Base-by-base conservation (phyloP, 2,797 vertebrate species). In the Coccyzus lansbergi region DNA sequence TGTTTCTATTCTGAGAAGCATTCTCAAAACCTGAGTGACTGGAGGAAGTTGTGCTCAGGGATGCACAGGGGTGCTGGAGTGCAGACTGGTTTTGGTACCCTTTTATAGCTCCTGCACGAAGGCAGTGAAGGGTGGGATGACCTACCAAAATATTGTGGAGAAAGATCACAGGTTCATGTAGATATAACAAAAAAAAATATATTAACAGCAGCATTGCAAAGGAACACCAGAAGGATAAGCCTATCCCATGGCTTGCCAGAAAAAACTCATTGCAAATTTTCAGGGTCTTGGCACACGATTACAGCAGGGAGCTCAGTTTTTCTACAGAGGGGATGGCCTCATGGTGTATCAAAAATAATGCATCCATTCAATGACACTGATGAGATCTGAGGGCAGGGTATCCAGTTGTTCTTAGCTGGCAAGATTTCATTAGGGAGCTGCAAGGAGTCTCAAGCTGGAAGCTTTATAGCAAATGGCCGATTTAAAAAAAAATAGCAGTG, bases 61-160 rank as follows among this genome's bases (percentile, higher is more conserved):
- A 18, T 46, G 49, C 31, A 0, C 0, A 2, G 1, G 4, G 15
- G 15, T 51, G 15, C 15, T 40, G 33, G 48, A 28, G 17, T 12
- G 11, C 64, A 29, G 52, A 15, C 29, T n/a, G 21, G 9, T n/a
- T 10, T 7, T 1, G 7, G 6, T 62, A 33, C 38, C 24, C 12
- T 2, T 2, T 44, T 51, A 51, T 4, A 31, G 7, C 8, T 42
- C 16, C 33, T 46, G 8, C 42, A 46, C 0, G 3, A 31, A 48
- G 60, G 28, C 5, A 0, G 6, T 0, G 1, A 70, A 15, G 24
- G 24, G 3, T 69, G 4, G 13, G 69, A 62, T 4, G 42, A 11
- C 36, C 19, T 34, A 24, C 34, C 40, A 62, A 56, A 60, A 60
- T 46, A 40, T 7, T 62, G 9, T 31, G 10, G 18, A 48, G 38